Conservation (phyloP, 2,113 vertebrate species). For the Chiloscyllium plagiosum region DNA sequence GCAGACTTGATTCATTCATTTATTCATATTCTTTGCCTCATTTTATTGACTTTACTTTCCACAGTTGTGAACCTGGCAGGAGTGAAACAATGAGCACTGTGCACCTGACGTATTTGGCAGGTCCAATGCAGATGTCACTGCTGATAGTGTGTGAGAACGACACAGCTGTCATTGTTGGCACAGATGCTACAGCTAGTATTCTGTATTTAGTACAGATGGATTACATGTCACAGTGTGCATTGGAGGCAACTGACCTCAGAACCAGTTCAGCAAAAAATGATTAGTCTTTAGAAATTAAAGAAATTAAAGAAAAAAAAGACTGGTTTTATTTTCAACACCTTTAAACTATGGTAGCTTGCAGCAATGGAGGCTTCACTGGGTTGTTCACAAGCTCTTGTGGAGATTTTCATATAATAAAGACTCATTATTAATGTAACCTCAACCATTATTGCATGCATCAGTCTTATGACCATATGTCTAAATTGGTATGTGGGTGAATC, state of each 20-base stretch:
- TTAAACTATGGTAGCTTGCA: neutral
- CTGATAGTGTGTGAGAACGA: neutral
- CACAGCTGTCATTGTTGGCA: constrained; percentile 20
- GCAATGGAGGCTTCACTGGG: neutral
- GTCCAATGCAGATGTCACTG: neutral
- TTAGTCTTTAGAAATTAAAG: neutral
- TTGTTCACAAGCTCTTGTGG: neutral
- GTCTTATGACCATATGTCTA: neutral
- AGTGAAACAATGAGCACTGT: neutral
- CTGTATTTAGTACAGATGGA: constrained; percentile 16
- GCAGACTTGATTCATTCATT: neutral
- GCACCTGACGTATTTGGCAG: constrained; percentile 17
- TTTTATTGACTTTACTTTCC: neutral
- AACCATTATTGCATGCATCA: neutral
- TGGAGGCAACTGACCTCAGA: neutral
- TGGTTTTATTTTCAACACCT: neutral
- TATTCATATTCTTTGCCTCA: neutral
- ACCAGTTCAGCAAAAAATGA: neutral
- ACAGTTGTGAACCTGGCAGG: neutral
- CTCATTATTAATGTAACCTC: neutral
- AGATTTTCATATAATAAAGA: constrained; percentile 22
- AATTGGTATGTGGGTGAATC: no score
- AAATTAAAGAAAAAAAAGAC: neutral
- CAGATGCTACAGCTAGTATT: neutral
- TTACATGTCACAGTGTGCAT: neutral